Percentiles rank a stretch among this genome's conserved stretches.
Evolutionary conservation across 2,888 invertebrate species (phyloP).

Genomic region (Melolontha melolontha): DNA sequence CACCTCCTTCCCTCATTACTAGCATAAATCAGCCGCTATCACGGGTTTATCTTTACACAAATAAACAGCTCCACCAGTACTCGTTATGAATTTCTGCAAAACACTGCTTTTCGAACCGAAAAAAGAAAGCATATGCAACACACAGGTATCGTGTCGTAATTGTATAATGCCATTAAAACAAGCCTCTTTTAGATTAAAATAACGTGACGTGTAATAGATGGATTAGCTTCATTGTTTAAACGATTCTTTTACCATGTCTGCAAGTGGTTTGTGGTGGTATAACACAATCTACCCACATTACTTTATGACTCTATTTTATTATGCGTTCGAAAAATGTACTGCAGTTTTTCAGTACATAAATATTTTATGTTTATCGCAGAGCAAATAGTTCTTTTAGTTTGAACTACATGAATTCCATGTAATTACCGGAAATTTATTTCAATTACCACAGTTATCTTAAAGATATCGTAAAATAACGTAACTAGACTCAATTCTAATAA

Average conservation of each 20-base stretch:
- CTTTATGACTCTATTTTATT: slow-evolving; percentile 30
- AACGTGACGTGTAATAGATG: slow-evolving; percentile 58
- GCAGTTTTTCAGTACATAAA: slow-evolving; percentile 13
- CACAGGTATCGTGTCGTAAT: slow-evolving; percentile 59
- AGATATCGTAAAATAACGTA: too few species aligned
- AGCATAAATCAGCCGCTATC: slow-evolving; percentile 44
- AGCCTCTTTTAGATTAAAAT: slow-evolving; percentile 60
- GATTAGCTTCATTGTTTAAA: slow-evolving; percentile 51
- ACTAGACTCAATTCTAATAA: too few species aligned
- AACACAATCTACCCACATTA: slow-evolving; percentile 22
- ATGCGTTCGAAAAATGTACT: slow-evolving; percentile 27
- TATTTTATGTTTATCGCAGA: slow-evolving; percentile 11
- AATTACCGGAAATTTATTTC: too few species aligned
- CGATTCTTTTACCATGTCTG: slow-evolving; percentile 39
- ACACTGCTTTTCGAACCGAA: slow-evolving; percentile 42
- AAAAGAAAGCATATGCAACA: slow-evolving; percentile 53
- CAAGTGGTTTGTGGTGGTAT: slow-evolving; percentile 17
- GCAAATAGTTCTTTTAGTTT: too few species aligned
- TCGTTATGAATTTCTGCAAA: slow-evolving; percentile 52
- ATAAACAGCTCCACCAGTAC: slow-evolving; percentile 45
- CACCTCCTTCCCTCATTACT: slow-evolving; percentile 40
- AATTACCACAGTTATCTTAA: too few species aligned
- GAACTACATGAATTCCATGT: too few species aligned
- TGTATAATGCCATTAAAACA: slow-evolving; percentile 62
- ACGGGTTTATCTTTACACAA: slow-evolving; percentile 48